Conservation (phyloP, 2,113 vertebrate genomes). For the Petrocephalus microphthalmus region DNA sequence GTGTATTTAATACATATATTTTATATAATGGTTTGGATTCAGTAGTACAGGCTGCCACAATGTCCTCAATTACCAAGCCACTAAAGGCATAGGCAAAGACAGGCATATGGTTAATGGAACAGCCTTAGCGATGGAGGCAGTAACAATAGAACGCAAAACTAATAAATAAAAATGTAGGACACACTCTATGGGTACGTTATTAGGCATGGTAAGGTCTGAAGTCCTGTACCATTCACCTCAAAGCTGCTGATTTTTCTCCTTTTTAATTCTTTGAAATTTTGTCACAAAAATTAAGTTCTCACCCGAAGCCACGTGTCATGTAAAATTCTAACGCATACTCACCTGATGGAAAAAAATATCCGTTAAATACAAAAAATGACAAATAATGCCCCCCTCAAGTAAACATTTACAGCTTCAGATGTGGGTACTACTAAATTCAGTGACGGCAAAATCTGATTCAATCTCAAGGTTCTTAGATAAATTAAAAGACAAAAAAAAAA, state of each 20-base stretch:
- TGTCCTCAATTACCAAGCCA: background rate
- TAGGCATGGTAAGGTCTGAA: background rate
- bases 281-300: background rate
- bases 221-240: background rate
- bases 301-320: background rate
- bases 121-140: background rate
- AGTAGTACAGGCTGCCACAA: background rate
- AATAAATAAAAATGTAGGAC: background rate
- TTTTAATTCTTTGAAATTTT: background rate
- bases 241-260: background rate
- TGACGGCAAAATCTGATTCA: background rate
- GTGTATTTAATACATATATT: too few species aligned
- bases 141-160: background rate
- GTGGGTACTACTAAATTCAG: background rate
- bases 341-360: background rate
- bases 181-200: background rate
- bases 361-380: background rate
- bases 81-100: background rate
- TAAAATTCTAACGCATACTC: background rate
- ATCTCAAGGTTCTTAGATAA: background rate
- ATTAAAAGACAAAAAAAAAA: background rate
- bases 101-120: background rate
- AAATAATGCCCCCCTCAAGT: background rate
- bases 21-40: background rate
- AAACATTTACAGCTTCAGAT: constrained; percentile 2